Evolutionary conservation across 2,113 vertebrate genomes (phyloP), one percentile per base, ranked within the genome.

Genomic region (Prionailurus bengalensis): DNA sequence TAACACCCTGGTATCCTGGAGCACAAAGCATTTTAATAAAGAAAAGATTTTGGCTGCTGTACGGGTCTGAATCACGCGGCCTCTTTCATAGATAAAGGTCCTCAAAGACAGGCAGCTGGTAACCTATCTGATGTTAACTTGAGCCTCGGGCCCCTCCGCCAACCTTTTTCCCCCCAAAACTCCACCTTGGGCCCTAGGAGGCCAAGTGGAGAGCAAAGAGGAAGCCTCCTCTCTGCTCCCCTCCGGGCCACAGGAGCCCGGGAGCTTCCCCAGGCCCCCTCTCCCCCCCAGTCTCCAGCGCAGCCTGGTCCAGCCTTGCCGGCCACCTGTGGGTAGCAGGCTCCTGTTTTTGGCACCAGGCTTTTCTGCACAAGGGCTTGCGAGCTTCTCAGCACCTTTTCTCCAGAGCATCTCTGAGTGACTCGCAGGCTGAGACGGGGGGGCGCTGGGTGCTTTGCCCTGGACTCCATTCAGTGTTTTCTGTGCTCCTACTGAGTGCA

Each of bases 21-120:
- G 97, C 97, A 96, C 95, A 96, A 92, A 94, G 97, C 97, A 96
- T 97, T 98, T 98, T 98, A 98, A 98, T 98, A 98, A 98, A 97
- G 89, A 96, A 92, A 97, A 98, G 98, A 97, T 98, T 98, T 97
- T 80, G 95, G 94, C 95, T 97, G 96, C 93, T 48, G 51, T 84
- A 4, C 1, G 0, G 48, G 68, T 81, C 85, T 95, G 96, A 97
- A 95, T 39, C 2, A 2, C 36, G 13, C 9, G n/a, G 31, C 80
- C 86, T 95, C 82, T 73, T 87, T 73, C 63, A 36, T 10, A 68
- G 96, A 27, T 7, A 1, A 1, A 9, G 0, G 33, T 76, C 45
- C 84, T 86, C 93, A 55, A 80, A 93, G 48, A 92, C 70, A 84
- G 87, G 45, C 86, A 81, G 82, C 39, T 2, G 17, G 80, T 9